Conservation (phyloP, 1,140 invertebrate genomes). For the Scaptodrosophila lebanonensis region DNA sequence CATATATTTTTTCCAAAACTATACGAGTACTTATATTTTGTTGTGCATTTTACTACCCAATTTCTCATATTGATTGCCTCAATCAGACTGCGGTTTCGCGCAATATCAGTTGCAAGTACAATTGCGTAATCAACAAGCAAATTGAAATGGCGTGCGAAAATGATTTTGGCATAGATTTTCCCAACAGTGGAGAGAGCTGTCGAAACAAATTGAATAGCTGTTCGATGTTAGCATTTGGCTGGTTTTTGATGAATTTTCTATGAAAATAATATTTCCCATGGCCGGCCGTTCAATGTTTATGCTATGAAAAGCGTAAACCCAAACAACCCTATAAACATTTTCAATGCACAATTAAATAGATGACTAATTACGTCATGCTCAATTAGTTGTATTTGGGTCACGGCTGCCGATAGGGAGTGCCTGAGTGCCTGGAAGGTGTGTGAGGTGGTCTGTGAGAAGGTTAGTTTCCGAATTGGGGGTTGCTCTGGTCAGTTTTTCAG, state of each 20-base stretch:
- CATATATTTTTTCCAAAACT: too few species aligned
- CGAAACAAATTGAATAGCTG: conserved; percentile 11
- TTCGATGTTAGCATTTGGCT: conserved; percentile 31
- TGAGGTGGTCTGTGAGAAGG: conserved; percentile 16
- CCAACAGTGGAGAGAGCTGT: background rate
- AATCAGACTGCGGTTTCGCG: too few species aligned
- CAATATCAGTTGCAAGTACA: too few species aligned
- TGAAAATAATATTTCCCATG: conserved; percentile 39
- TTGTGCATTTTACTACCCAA: too few species aligned
- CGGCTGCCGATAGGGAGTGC: conserved; percentile 5
- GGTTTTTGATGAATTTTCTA: conserved; percentile 38
- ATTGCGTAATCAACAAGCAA: background rate
- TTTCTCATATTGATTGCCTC: too few species aligned
- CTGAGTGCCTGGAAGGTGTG: conserved; percentile 27
- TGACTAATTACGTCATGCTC: conserved; percentile 70
- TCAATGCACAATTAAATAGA: conserved; percentile 46
- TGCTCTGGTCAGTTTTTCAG: conserved; percentile 28
- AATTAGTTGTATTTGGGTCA: conserved; percentile 66
- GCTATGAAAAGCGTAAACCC: conserved; percentile 27
- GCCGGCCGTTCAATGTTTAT: conserved; percentile 18
- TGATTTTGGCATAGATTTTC: background rate
- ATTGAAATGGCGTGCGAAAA: conserved; percentile 9
- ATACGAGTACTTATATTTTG: too few species aligned
- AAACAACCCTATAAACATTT: conserved; percentile 42
- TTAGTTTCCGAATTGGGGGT: conserved; percentile 1